Conservation (phyloP, 2,113 vertebrate species). For the Sebastes schlegelii region DNA sequence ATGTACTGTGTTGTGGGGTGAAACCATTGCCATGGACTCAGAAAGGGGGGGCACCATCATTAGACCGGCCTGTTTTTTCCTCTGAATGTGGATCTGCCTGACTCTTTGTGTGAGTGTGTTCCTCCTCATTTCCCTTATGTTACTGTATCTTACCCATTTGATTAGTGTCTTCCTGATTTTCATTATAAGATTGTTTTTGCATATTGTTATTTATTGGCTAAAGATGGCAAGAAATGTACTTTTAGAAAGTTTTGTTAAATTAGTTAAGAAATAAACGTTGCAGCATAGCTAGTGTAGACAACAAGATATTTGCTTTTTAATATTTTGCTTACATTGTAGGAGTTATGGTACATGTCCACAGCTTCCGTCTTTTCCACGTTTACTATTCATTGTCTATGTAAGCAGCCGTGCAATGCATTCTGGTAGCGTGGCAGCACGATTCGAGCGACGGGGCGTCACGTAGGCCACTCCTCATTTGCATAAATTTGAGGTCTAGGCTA, state of each 20-base stretch:
- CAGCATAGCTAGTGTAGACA: constrained; percentile 1
- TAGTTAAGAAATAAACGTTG: not conserved
- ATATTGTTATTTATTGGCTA: constrained; percentile 29
- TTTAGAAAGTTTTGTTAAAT: not conserved
- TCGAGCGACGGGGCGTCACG: too few relatives aligned
- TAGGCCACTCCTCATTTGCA: too few relatives aligned
- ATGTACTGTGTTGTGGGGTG: constrained; percentile 71
- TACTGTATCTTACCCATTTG: constrained; percentile 66
- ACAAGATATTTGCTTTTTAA: not conserved
- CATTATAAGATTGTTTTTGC: constrained; percentile 43
- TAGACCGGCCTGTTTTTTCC: constrained; percentile 74
- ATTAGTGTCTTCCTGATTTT: constrained; percentile 50
- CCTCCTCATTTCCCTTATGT: constrained; percentile 69
- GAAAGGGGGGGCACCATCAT: constrained; percentile 79
- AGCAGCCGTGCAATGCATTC: too few relatives aligned
- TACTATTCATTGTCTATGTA: too few relatives aligned
- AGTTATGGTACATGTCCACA: not conserved
- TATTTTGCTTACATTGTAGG: not conserved
- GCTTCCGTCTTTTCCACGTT: too few relatives aligned
- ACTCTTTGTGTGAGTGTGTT: constrained; percentile 58
- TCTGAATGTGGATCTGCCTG: constrained; percentile 60
- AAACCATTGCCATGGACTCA: constrained; percentile 72
- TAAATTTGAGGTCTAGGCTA: too few relatives aligned
- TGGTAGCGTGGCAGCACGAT: too few relatives aligned
- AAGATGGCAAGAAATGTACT: constrained; percentile 20